Evolutionary conservation across 2,797 vertebrate genomes (phyloP).

Genomic region (Pitangus sulphuratus): DNA sequence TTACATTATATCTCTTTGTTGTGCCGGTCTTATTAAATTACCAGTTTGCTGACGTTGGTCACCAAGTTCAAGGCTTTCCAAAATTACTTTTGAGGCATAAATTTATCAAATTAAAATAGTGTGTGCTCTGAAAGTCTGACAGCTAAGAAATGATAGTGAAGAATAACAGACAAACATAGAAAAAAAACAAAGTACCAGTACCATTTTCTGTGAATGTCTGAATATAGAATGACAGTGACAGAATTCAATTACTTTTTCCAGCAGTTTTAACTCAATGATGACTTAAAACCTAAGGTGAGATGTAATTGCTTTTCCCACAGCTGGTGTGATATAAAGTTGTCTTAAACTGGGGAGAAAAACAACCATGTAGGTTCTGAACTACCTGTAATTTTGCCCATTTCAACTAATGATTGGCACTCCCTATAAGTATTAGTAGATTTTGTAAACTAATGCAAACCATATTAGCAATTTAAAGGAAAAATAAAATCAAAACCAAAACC

Average conservation of each 20-base stretch:
- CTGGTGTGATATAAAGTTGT: neutral
- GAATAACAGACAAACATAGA: neutral
- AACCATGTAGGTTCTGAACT: neutral
- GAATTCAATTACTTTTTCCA: constrained; percentile 33
- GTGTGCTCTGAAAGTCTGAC: neutral
- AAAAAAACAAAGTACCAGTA: neutral
- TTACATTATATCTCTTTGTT: constrained; percentile 17
- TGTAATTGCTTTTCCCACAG: constrained; percentile 14
- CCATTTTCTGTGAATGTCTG: neutral
- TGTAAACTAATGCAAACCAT: neutral
- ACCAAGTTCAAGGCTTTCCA: constrained; percentile 36
- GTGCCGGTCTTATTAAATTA: constrained; percentile 27
- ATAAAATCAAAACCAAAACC: neutral
- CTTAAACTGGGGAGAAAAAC: neutral
- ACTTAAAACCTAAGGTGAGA: constrained; percentile 16
- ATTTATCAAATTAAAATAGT: constrained; percentile 46
- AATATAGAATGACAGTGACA: no score
- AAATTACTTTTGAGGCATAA: constrained; percentile 40
- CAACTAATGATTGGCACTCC: neutral
- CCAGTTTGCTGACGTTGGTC: constrained; percentile 18
- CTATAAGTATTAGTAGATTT: neutral
- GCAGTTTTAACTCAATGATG: constrained; percentile 31
- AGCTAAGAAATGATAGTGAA: neutral
- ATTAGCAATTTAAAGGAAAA: neutral
- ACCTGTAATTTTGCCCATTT: neutral